These are phyloP conservation scores for Scaptomyza caliginosa DNA, from an alignment of 2,888 invertebrate genomes.

Conservation along the genomic window DNA sequence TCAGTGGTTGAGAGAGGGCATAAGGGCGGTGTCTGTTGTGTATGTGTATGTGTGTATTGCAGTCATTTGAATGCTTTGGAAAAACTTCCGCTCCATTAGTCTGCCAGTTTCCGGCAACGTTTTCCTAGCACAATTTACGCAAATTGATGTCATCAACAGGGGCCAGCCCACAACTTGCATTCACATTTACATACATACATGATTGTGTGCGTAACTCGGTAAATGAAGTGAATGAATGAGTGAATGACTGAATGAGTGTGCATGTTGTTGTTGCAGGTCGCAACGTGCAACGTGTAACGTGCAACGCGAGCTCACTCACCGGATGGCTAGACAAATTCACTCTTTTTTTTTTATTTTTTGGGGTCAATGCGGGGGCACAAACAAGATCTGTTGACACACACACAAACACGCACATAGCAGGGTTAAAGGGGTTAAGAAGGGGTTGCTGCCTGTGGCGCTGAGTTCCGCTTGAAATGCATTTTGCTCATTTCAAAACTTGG, in stretches of 20 bases:
- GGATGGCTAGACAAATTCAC: constrained; percentile 56
- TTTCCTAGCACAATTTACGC: constrained; percentile 81
- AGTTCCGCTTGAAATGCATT: constrained; percentile 54
- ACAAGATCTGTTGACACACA: constrained; percentile 65
- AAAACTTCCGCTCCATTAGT: constrained; percentile 81
- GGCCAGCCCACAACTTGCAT: constrained; percentile 39
- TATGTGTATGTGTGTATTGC: constrained; percentile 22
- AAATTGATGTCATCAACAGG: constrained; percentile 81
- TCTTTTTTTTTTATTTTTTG: constrained; percentile 43
- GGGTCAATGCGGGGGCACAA: constrained; percentile 59
- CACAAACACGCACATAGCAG: neutral
- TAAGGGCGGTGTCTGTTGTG: neutral
- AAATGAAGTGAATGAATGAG: constrained; percentile 68
- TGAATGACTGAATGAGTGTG: constrained; percentile 30
- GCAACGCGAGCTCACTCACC: constrained; percentile 24
- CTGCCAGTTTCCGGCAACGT: constrained; percentile 81
- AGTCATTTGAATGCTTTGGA: constrained; percentile 77
- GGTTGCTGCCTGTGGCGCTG: constrained; percentile 13
- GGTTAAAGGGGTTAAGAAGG: neutral
- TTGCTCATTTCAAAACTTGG: constrained; percentile 54
- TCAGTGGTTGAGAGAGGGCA: neutral
- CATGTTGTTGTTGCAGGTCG: constrained; percentile 46
- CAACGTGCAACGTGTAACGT: neutral
- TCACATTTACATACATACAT: constrained; percentile 16
- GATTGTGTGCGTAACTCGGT: constrained; percentile 68